These are phyloP conservation scores for Chrysomela aeneicollis DNA, from an alignment of 2,888 invertebrate species.

Conservation along the genomic window DNA sequence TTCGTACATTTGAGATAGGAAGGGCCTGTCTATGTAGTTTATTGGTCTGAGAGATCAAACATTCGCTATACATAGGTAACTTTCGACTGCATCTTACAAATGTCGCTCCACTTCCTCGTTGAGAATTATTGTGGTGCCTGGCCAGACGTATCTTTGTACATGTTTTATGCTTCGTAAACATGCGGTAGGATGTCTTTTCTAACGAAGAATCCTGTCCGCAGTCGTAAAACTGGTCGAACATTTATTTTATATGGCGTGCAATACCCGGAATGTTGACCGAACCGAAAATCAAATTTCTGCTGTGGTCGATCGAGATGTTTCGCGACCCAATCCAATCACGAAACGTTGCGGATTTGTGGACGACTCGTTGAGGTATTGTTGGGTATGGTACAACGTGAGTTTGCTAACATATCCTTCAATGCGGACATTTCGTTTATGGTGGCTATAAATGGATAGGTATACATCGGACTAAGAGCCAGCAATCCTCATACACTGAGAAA, in stretches of 20 bases:
- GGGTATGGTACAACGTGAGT: no score
- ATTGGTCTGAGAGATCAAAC: no score
- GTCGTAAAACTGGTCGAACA: constrained; percentile 18
- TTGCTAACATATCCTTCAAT: no score
- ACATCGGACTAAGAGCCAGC: no score
- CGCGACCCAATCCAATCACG: constrained; percentile 20
- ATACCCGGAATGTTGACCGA: constrained; percentile 25
- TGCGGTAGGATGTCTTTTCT: constrained; percentile 4
- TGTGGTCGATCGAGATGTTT: constrained; percentile 17
- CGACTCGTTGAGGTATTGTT: not conserved
- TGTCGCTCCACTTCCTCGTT: not conserved
- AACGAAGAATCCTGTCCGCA: constrained; percentile 3
- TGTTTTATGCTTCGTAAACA: constrained; percentile 6
- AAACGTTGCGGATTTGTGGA: not conserved
- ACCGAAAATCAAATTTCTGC: constrained; percentile 21
- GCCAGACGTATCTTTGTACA: not conserved
- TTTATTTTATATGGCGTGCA: constrained; percentile 5
- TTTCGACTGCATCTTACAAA: not conserved
- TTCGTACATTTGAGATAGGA: no score
- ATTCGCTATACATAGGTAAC: not conserved
- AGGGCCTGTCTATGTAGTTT: no score
- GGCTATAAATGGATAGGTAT: no score
- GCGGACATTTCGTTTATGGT: no score
- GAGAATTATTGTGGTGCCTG: not conserved
- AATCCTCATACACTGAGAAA: no score